Evolutionary conservation across 2,113 vertebrate genomes (phyloP).

Genomic region (Lasiurus cinereus): DNA sequence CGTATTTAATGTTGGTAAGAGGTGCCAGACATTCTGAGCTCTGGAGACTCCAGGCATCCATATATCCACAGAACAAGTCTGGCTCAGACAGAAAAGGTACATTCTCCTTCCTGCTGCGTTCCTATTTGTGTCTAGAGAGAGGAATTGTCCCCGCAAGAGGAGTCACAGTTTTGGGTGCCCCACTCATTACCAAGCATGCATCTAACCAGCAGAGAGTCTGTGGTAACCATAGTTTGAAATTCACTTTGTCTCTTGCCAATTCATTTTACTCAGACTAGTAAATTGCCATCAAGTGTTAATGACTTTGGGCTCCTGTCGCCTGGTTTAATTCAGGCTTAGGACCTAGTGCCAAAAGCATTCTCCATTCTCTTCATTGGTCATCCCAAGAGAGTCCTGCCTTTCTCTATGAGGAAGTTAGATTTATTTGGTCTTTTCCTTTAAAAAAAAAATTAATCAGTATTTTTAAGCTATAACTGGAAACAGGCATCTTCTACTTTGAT

Average conservation of each 20-base stretch:
- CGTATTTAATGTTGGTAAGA: slow-evolving; percentile 77
- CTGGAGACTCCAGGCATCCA: slow-evolving; percentile 69
- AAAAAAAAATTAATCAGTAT: slow-evolving; percentile 1
- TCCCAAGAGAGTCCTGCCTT: slow-evolving; percentile 50
- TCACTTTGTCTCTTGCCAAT: slow-evolving; percentile 41
- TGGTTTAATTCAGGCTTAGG: slow-evolving; percentile 55
- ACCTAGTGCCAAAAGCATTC: slow-evolving; percentile 62
- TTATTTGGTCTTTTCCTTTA: slow-evolving; percentile 17
- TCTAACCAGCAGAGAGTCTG: slow-evolving; percentile 45
- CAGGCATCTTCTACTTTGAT: neutral
- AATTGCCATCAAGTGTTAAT: slow-evolving; percentile 69
- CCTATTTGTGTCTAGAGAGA: slow-evolving; percentile 69
- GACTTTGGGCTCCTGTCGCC: slow-evolving; percentile 58
- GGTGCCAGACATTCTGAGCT: slow-evolving; percentile 74
- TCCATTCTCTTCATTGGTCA: slow-evolving; percentile 42
- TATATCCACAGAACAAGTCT: slow-evolving; percentile 76
- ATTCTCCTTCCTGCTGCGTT: slow-evolving; percentile 70
- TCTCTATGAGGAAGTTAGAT: slow-evolving; percentile 33
- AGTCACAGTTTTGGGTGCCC: slow-evolving; percentile 36
- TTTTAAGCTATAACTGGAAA: slow-evolving; percentile 62
- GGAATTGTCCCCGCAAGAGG: slow-evolving; percentile 49
- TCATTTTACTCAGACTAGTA: slow-evolving; percentile 74
- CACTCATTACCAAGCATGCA: neutral
- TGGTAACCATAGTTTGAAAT: slow-evolving; percentile 45
- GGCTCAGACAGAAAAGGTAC: slow-evolving; percentile 66